These are phyloP conservation scores for Nowickia ferox DNA, from an alignment of 2,888 invertebrate genomes.

Conservation along the genomic window DNA sequence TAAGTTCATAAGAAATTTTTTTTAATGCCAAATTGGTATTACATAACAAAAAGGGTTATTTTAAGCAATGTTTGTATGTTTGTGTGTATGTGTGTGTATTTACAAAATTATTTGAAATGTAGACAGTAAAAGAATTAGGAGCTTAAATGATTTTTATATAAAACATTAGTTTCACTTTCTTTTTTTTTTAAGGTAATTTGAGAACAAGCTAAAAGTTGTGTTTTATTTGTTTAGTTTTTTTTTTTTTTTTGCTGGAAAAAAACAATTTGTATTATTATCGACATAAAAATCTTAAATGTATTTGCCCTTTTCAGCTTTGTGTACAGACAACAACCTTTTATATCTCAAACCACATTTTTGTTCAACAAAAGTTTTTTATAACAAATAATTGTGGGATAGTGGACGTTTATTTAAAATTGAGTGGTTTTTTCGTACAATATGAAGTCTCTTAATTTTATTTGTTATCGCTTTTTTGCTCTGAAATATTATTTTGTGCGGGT, in stretches of 20 bases:
- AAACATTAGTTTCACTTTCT: background rate
- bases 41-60: slow-evolving; percentile 1
- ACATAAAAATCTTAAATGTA: background rate
- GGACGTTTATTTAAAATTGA: too few relatives aligned
- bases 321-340: background rate
- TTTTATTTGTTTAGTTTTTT: background rate
- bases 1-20: slow-evolving; percentile 20
- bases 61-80: slow-evolving; percentile 5
- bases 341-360: slow-evolving; percentile 22
- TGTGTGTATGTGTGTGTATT: too few relatives aligned
- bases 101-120: background rate
- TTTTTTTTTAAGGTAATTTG: slow-evolving; percentile 19
- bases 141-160: background rate
- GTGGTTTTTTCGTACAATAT: too few relatives aligned
- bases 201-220: background rate
- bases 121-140: background rate
- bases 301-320: background rate
- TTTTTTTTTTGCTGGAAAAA: background rate
- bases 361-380: slow-evolving; percentile 32
- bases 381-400: slow-evolving; percentile 39
- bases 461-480: too few relatives aligned
- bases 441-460: too few relatives aligned
- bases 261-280: background rate
- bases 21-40: slow-evolving; percentile 25
- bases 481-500: too few relatives aligned